Percentiles rank a stretch among this genome's conserved stretches.
Conservation (phyloP, 23 tunicate species). For the Trididemnum nubilum region DNA sequence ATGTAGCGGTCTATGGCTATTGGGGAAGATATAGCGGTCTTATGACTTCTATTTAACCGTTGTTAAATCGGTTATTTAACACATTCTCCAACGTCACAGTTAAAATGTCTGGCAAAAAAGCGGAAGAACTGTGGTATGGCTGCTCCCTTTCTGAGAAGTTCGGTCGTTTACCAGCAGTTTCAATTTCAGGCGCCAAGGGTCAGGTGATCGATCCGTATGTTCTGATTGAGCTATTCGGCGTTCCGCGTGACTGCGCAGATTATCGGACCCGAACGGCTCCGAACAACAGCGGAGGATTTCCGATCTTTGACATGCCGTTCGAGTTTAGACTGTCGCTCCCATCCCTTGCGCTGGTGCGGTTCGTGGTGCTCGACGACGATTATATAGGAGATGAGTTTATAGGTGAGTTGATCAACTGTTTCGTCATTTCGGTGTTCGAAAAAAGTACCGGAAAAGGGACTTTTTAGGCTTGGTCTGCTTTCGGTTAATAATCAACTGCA, state of each 20-base stretch:
- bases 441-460: no score
- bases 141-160: no score
- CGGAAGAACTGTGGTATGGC: no score
- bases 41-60: no score
- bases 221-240: slow-evolving; percentile 94
- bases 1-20: no score
- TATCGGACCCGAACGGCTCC: slow-evolving; percentile 92
- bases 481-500: no score
- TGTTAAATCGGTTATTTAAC: no score
- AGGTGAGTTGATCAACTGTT: slow-evolving; percentile 40
- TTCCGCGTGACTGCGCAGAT: slow-evolving; percentile 92
- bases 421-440: not conserved
- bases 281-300: slow-evolving; percentile 86
- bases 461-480: no score
- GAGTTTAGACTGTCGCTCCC: slow-evolving; percentile 88
- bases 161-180: not conserved
- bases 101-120: no score
- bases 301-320: slow-evolving; percentile 86
- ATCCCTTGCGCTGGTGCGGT: slow-evolving; percentile 92
- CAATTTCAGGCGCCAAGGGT: slow-evolving; percentile 87
- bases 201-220: slow-evolving; percentile 99
- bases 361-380: slow-evolving; percentile 99
- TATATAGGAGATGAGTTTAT: slow-evolving; percentile 99
- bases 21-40: no score
- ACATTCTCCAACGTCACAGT: no score